Evolutionary conservation across 2,113 vertebrate species (phyloP).

Genomic region (Xiphophorus hellerii): DNA sequence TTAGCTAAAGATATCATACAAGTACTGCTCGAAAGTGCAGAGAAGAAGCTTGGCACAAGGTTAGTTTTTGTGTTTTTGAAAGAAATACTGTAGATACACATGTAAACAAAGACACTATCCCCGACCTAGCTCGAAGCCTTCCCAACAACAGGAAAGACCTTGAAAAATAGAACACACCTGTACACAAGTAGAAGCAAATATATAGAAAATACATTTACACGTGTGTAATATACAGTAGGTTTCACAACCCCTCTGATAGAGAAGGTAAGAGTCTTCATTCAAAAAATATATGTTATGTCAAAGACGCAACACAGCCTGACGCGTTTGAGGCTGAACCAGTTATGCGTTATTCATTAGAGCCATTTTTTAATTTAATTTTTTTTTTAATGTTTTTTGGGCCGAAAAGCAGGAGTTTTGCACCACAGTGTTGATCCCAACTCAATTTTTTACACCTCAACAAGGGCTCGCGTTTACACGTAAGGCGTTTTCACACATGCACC

Average conservation of each 20-base stretch:
- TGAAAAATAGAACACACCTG: conserved; percentile 67
- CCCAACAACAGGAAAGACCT: conserved; percentile 62
- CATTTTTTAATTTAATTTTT: not conserved
- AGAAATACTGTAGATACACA: conserved; percentile 77
- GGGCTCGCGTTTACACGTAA: conserved; percentile 41
- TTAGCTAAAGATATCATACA: conserved; percentile 78
- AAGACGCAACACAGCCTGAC: conserved; percentile 61
- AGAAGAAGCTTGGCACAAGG: conserved; percentile 81
- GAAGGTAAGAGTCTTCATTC: conserved; percentile 70
- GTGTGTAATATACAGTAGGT: conserved; percentile 79
- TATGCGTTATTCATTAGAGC: conserved; percentile 60
- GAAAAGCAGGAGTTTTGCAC: conserved; percentile 55
- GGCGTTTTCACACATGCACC: conserved; percentile 7
- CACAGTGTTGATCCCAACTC: conserved; percentile 67
- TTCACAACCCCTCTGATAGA: conserved; percentile 70
- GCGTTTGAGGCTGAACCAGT: conserved; percentile 56
- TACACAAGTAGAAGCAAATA: conserved; percentile 76
- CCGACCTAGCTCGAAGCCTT: conserved; percentile 66
- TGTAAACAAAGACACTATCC: conserved; percentile 83
- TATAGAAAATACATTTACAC: conserved; percentile 81
- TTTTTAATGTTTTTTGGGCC: conserved; percentile 61
- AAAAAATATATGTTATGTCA: conserved; percentile 78
- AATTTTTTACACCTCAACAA: conserved; percentile 38
- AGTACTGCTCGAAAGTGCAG: conserved; percentile 79
- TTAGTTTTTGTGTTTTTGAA: conserved; percentile 77